Evolutionary conservation across 2,888 invertebrate genomes (phyloP).

Genomic region (Phengaris arion): DNA sequence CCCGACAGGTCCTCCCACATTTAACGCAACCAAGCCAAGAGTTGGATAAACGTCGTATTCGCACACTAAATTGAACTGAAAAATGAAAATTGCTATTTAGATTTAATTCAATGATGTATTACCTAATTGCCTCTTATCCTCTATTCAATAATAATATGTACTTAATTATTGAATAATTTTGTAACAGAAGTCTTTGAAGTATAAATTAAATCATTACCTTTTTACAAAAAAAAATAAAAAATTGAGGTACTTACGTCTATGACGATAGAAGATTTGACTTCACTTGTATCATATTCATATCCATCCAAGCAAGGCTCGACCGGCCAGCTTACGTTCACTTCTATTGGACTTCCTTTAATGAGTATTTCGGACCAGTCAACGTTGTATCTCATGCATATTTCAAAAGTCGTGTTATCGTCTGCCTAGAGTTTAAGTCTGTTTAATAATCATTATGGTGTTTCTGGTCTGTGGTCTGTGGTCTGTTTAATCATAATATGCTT

Average conservation of each 20-base stretch:
- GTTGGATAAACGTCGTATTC: slow-evolving; percentile 92
- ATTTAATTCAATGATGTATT: no score
- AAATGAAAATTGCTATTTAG: slow-evolving; percentile 37
- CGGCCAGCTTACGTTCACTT: slow-evolving; percentile 80
- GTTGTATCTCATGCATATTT: slow-evolving; percentile 85
- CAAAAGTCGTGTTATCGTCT: slow-evolving; percentile 74
- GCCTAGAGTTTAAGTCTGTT: slow-evolving; percentile 46
- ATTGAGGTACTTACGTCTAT: slow-evolving; percentile 83
- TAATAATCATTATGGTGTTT: slow-evolving; percentile 16
- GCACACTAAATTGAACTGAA: slow-evolving; percentile 94
- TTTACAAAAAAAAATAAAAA: background rate
- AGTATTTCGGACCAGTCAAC: slow-evolving; percentile 84
- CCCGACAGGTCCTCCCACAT: slow-evolving; percentile 93
- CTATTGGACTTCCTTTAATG: slow-evolving; percentile 51
- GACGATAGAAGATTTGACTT: slow-evolving; percentile 88
- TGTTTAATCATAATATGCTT: slow-evolving; percentile 17
- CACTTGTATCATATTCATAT: slow-evolving; percentile 87
- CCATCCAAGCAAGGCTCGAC: slow-evolving; percentile 85
- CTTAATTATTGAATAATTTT: no score
- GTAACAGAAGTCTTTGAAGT: no score
- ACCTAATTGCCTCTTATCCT: no score
- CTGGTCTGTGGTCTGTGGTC: no score
- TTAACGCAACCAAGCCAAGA: slow-evolving; percentile 90
- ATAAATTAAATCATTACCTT: background rate
- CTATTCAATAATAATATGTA: no score